Evolutionary conservation across 2,113 vertebrate species (phyloP).

Genomic region (Scatophagus argus): DNA sequence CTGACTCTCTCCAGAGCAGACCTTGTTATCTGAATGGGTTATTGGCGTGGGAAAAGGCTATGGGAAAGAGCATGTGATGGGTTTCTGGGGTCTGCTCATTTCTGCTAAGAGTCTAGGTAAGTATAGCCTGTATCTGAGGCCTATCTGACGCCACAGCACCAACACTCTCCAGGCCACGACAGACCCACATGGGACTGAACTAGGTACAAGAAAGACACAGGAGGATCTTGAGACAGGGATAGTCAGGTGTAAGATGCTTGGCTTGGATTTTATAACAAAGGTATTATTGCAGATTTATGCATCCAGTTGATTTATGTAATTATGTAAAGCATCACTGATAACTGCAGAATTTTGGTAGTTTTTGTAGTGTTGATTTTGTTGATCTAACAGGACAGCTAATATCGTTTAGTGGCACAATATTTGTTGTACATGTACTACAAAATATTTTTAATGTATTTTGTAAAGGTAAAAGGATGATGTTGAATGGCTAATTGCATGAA

Average conservation of each 20-base stretch:
- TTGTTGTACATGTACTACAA: not conserved
- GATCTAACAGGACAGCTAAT: not conserved
- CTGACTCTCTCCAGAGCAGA: constrained; percentile 37
- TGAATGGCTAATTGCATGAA: no score
- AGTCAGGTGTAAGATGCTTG: constrained; percentile 6
- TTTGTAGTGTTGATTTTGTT: no score
- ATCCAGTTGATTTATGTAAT: not conserved
- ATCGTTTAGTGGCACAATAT: not conserved
- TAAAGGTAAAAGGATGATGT: no score
- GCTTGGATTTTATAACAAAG: not conserved
- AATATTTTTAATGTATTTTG: not conserved
- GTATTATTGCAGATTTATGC: not conserved
- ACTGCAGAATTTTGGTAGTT: no score
- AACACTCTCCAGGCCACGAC: constrained; percentile 53
- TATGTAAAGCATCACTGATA: no score
- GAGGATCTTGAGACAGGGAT: not conserved
- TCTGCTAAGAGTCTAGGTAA: constrained; percentile 53
- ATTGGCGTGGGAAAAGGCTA: constrained; percentile 22
- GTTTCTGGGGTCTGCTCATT: constrained; percentile 40
- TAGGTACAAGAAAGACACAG: constrained; percentile 6
- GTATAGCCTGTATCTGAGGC: constrained; percentile 61
- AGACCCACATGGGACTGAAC: constrained; percentile 19
- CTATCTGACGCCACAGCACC: constrained; percentile 56
- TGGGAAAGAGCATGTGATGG: constrained; percentile 33
- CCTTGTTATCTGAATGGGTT: constrained; percentile 53